These are phyloP conservation scores for Chironomus riparius DNA, from an alignment of 2,888 invertebrate genomes.

Conservation along the genomic window DNA sequence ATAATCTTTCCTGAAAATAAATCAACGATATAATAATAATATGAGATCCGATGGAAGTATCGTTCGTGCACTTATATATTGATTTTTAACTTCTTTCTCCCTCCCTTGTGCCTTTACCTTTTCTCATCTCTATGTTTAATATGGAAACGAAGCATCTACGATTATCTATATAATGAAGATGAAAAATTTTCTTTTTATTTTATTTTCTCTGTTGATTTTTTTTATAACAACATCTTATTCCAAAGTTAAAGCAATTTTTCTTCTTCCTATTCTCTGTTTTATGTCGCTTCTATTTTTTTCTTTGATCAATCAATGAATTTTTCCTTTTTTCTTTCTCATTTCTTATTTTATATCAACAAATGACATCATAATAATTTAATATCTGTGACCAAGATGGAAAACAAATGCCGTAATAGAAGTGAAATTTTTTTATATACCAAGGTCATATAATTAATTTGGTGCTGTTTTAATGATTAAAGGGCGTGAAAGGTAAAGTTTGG, in stretches of 20 bases:
- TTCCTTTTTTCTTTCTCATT: background rate
- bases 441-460: too few relatives aligned
- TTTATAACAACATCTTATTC: too few relatives aligned
- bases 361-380: too few relatives aligned
- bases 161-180: background rate
- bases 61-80: constrained; percentile 1
- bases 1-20: constrained; percentile 11
- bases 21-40: constrained; percentile 7
- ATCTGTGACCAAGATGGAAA: too few relatives aligned
- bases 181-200: background rate
- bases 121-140: background rate
- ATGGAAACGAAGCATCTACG: background rate
- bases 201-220: too few relatives aligned
- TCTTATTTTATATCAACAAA: too few relatives aligned
- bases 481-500: too few relatives aligned
- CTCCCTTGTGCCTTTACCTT: background rate
- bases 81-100: background rate
- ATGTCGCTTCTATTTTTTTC: background rate
- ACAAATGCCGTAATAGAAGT: too few relatives aligned
- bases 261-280: background rate
- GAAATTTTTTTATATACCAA: too few relatives aligned
- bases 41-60: constrained; percentile 5
- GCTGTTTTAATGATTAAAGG: too few relatives aligned
- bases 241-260: too few relatives aligned
- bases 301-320: background rate